Evolutionary conservation across 2,888 invertebrate genomes (phyloP).

Genomic region (Troides helena): DNA sequence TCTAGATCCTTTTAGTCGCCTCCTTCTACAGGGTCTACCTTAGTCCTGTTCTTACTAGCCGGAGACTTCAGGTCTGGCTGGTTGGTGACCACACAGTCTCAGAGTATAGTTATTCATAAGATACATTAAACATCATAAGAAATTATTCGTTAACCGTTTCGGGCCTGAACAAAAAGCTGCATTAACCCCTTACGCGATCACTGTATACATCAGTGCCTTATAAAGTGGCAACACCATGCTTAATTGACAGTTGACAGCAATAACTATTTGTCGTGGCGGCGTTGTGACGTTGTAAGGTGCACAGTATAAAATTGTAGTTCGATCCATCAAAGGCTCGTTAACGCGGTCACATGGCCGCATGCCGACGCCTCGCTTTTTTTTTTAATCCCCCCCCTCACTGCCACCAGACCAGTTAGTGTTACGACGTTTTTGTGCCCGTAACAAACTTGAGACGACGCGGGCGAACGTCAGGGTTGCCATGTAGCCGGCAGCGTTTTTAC

Average conservation of each 20-base stretch:
- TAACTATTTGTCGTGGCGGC: constrained; percentile 31
- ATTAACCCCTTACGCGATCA: constrained; percentile 31
- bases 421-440: constrained; percentile 60
- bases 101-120: too few relatives aligned
- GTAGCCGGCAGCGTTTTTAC: background rate
- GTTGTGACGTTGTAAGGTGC: constrained; percentile 27
- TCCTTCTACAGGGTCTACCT: too few relatives aligned
- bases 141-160: background rate
- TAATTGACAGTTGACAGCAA: constrained; percentile 30
- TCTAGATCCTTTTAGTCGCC: too few relatives aligned
- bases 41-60: too few relatives aligned
- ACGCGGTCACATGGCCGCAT: constrained; percentile 57
- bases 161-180: constrained; percentile 3
- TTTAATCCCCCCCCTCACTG: constrained; percentile 33
- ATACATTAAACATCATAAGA: background rate
- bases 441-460: constrained; percentile 28
- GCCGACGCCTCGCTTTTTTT: constrained; percentile 37
- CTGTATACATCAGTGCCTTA: constrained; percentile 49
- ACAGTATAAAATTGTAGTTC: constrained; percentile 59
- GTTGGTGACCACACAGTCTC: too few relatives aligned
- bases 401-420: constrained; percentile 55
- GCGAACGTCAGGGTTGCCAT: constrained; percentile 33
- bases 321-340: constrained; percentile 77
- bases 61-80: too few relatives aligned
- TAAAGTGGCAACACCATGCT: constrained; percentile 21